Evolutionary conservation across 2,888 invertebrate species (phyloP).

Genomic region (Macaria notata): DNA sequence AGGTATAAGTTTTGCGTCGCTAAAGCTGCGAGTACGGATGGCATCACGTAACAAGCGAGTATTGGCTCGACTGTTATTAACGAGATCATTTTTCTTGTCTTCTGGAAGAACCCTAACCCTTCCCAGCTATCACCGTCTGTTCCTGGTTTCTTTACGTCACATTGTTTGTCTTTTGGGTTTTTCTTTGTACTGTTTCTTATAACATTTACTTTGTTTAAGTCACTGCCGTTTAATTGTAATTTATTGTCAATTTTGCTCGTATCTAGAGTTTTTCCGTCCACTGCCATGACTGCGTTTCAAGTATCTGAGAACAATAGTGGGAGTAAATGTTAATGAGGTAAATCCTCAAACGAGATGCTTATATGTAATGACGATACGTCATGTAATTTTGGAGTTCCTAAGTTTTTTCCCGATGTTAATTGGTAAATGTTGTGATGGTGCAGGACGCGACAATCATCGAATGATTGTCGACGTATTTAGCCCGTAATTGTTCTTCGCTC

Average conservation of each 20-base stretch:
- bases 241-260: slow-evolving; percentile 53
- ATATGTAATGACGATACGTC: no score
- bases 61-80: slow-evolving; percentile 90
- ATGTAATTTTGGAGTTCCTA: not conserved
- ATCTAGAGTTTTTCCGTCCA: slow-evolving; percentile 54
- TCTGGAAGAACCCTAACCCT: slow-evolving; percentile 79
- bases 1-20: slow-evolving; percentile 93
- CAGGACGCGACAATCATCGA: slow-evolving; percentile 74
- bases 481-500: slow-evolving; percentile 59
- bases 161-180: slow-evolving; percentile 50
- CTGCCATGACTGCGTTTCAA: slow-evolving; percentile 51
- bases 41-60: slow-evolving; percentile 87
- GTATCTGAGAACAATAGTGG: slow-evolving; percentile 53
- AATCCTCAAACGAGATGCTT: no score
- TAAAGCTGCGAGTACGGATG: slow-evolving; percentile 85
- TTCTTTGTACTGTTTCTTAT: slow-evolving; percentile 62
- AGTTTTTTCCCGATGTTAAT: slow-evolving; percentile 34
- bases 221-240: slow-evolving; percentile 53
- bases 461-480: slow-evolving; percentile 69
- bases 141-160: slow-evolving; percentile 43
- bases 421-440: slow-evolving; percentile 61
- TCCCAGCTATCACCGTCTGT: slow-evolving; percentile 63
- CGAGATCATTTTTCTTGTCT: slow-evolving; percentile 79
- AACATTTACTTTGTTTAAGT: slow-evolving; percentile 63
- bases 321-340: no score